Evolutionary conservation across 2,797 vertebrate species (phyloP).

Genomic region (Mus caroli): DNA sequence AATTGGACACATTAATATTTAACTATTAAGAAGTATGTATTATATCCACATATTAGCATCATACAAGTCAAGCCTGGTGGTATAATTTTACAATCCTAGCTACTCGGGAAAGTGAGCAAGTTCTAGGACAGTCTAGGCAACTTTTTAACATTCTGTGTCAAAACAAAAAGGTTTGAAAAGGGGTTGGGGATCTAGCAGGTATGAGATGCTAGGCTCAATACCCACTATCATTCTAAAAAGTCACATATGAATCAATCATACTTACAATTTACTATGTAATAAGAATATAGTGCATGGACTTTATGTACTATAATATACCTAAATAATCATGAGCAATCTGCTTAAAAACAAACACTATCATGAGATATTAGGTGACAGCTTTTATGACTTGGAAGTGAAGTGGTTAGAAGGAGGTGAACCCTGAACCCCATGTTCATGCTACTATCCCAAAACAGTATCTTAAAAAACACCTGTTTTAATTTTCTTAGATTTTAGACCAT

Average conservation of each 20-base stretch:
- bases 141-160: not conserved
- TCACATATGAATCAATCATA: not conserved
- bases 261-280: not conserved
- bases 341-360: constrained; percentile 8
- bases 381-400: not conserved
- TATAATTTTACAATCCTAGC: not conserved
- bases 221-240: not conserved
- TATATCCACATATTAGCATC: not conserved
- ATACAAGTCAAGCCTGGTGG: not conserved
- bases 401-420: constrained; percentile 23
- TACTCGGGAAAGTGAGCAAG: not conserved
- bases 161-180: not conserved
- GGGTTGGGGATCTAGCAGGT: not conserved
- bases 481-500: constrained; percentile 17
- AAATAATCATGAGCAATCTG: not conserved
- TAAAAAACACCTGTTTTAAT: constrained; percentile 29
- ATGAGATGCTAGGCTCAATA: not conserved
- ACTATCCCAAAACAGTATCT: constrained; percentile 61
- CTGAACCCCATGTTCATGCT: not conserved
- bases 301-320: constrained; percentile 6
- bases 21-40: not conserved
- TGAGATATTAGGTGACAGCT: not conserved
- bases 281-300: not conserved
- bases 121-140: not conserved
- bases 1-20: constrained; percentile 32